A percentile compares a stretch with the other conserved stretches of the same genome.
Evolutionary conservation across 2,888 invertebrate genomes (phyloP).

Genomic region (Omphaloscelis lunosa): DNA sequence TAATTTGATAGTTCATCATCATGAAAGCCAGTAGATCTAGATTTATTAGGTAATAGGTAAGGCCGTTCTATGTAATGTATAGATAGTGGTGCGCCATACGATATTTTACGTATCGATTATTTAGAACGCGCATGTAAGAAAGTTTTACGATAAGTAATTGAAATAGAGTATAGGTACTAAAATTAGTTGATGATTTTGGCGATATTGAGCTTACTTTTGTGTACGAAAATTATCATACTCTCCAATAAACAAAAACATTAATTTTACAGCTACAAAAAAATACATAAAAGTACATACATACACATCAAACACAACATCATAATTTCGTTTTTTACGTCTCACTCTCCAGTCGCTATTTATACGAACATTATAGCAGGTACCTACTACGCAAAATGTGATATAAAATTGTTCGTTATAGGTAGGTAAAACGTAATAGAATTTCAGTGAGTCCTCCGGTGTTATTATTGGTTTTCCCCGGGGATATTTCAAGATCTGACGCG

Average conservation of each 20-base stretch:
- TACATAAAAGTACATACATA: slow-evolving; percentile 39
- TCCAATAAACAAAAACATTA: slow-evolving; percentile 52
- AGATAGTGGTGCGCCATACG: neutral
- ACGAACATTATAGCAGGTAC: slow-evolving; percentile 50
- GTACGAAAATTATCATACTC: slow-evolving; percentile 5
- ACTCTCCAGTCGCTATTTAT: slow-evolving; percentile 60
- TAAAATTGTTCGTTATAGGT: slow-evolving; percentile 57
- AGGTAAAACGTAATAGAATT: slow-evolving; percentile 64
- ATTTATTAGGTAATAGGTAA: slow-evolving; percentile 5
- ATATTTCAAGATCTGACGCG: slow-evolving; percentile 60
- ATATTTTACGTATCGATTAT: neutral
- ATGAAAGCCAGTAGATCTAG: neutral
- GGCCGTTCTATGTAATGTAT: neutral
- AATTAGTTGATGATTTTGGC: neutral
- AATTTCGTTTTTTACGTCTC: slow-evolving; percentile 63
- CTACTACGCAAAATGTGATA: slow-evolving; percentile 59
- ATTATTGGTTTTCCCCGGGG: slow-evolving; percentile 66
- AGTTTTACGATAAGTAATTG: neutral
- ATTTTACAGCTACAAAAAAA: slow-evolving; percentile 50
- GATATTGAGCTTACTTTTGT: neutral
- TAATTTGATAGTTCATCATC: slow-evolving; percentile 18
- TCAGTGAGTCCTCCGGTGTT: slow-evolving; percentile 56
- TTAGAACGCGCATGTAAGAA: neutral
- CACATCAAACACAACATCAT: slow-evolving; percentile 55
- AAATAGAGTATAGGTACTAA: neutral